These are phyloP conservation scores for Trachelus troglodyta DNA, from an alignment of 2,888 invertebrate species.

Conservation along the genomic window DNA sequence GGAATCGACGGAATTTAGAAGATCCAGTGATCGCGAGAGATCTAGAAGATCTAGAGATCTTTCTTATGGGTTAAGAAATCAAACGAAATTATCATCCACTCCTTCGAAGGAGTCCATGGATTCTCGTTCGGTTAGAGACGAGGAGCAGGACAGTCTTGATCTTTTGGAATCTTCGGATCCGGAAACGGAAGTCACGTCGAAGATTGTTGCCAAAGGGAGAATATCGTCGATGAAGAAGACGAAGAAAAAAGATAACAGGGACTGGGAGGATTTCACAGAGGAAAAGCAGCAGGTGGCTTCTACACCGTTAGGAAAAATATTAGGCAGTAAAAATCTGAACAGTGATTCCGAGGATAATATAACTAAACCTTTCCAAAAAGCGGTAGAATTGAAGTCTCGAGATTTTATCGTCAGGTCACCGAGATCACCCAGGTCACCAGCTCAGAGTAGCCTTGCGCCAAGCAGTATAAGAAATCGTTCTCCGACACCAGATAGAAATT, in stretches of 20 bases:
- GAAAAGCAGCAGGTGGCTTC: neutral
- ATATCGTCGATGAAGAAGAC: neutral
- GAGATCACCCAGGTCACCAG: neutral
- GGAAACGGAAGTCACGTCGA: neutral
- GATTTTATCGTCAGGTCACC: neutral
- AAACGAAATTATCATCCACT: slow-evolving; percentile 19
- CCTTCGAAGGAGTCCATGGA: slow-evolving; percentile 14
- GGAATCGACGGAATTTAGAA: slow-evolving; percentile 33
- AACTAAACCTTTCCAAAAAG: neutral
- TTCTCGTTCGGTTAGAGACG: neutral
- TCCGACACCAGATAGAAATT: slow-evolving; percentile 34
- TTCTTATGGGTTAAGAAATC: slow-evolving; percentile 28
- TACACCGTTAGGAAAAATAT: neutral
- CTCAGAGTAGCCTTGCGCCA: slow-evolving; percentile 6
- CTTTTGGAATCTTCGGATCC: neutral
- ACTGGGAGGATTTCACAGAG: neutral
- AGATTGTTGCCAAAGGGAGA: neutral
- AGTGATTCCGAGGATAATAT: neutral
- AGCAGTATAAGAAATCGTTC: slow-evolving; percentile 39
- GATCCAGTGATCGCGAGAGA: slow-evolving; percentile 22
- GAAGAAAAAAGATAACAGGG: neutral
- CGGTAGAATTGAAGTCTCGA: neutral
- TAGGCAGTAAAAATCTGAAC: neutral
- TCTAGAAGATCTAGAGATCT: slow-evolving; percentile 14
- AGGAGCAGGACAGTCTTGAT: neutral